Base-by-base conservation (phyloP, 2,888 invertebrate genomes). In the Dolichopus griseipennis region DNA sequence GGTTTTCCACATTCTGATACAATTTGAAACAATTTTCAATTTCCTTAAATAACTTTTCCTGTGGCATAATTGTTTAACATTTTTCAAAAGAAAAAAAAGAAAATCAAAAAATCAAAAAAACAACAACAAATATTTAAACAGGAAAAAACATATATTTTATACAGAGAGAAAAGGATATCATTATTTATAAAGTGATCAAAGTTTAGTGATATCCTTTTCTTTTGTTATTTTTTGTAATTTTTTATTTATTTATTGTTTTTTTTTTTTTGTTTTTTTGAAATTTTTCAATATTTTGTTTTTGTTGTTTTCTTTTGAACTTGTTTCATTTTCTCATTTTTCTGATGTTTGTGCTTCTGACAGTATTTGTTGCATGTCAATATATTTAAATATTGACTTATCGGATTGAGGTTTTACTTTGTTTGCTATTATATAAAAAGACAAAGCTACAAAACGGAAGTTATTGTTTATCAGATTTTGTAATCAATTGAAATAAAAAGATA, bases 301-400 rank as follows among this genome's bases (percentile, higher is more conserved):
- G 27, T 27, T 5, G 2, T 27, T 27, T 27, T 27, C 27, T 27
- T 27, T 27, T 27, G 27, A 27, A 27, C 27, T 27, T 27, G 5
- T 27, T 27, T 27, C n/a, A n/a, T n/a, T n/a, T n/a, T n/a, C n/a
- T 27, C 27, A 27, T 27, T 27, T 27, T 37, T 8, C 37, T 37
- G 4, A 12, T 37, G 37, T 37, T 34, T 37, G 12, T 37, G 12
- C 8, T 10, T 9, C 37, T 37, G 12, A 8, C 37, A 10, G 12
- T 15, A 12, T 6, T 18, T 52, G 6, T 52, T 52, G 18, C 15
- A 18, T 18, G 18, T 15, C 52, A 52, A 18, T 52, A 12, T 52
- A 52, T 52, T 52, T n/a, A 52, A 52, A 52, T 52, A 52, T 52
- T 52, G 52, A 52, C 52, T 52, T 52, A 52, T 52, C n/a, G 52